Evolutionary conservation across 2,113 vertebrate genomes (phyloP).

Genomic region (Alces alces): DNA sequence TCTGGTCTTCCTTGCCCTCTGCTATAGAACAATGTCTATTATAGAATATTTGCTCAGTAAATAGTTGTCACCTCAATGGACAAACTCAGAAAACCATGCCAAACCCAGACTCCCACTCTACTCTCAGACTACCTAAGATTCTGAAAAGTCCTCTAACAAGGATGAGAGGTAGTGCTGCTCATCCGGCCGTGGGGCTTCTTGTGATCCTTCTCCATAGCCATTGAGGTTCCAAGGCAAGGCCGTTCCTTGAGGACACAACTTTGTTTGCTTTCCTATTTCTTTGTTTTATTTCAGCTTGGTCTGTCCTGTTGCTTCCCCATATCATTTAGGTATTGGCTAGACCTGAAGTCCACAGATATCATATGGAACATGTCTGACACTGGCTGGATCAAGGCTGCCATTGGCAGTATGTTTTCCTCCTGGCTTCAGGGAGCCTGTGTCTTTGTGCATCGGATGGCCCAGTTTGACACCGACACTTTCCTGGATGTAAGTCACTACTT

Average conservation of each 20-base stretch:
- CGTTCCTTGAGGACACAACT: neutral
- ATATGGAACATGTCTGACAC: slow-evolving; percentile 84
- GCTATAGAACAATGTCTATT: neutral
- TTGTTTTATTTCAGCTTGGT: neutral
- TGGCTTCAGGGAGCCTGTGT: slow-evolving; percentile 82
- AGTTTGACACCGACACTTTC: slow-evolving; percentile 72
- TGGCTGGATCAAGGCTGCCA: slow-evolving; percentile 83
- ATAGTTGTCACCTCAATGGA: neutral
- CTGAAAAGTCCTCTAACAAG: neutral
- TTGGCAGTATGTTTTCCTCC: slow-evolving; percentile 77
- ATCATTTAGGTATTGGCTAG: slow-evolving; percentile 80
- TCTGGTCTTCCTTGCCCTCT: neutral
- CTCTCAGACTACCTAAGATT: neutral
- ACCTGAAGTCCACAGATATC: slow-evolving; percentile 78
- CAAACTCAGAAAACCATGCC: neutral
- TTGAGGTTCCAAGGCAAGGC: neutral
- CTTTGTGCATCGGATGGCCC: slow-evolving; percentile 77
- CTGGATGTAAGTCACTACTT: slow-evolving; percentile 73
- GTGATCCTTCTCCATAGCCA: neutral
- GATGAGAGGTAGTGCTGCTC: neutral
- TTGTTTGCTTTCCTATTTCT: neutral
- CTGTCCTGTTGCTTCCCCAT: neutral
- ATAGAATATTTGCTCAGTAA: neutral
- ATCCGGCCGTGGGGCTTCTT: neutral
- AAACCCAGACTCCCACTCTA: neutral